Conservation (phyloP, 2,113 vertebrate genomes). For the Sarotherodon lohbergeri region DNA sequence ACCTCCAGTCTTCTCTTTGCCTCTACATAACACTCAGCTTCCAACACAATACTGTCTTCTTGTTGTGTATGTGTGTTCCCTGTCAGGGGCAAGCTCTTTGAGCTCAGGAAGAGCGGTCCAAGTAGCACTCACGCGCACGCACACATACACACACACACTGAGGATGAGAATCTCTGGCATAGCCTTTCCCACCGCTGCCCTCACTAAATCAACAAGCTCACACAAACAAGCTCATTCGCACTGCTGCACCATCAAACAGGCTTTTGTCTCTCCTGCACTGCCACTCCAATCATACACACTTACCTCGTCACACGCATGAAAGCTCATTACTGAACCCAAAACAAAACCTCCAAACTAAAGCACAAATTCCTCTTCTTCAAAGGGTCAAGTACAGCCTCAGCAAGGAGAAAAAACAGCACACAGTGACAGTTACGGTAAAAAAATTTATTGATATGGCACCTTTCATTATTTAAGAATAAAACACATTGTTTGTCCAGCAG, state of each 20-base stretch:
- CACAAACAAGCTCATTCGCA: slow-evolving; percentile 50
- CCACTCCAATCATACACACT: background rate
- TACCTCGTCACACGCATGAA: slow-evolving; percentile 25
- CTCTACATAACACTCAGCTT: background rate
- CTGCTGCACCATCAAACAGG: slow-evolving; percentile 45
- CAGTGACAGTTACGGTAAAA: background rate
- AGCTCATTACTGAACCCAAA: slow-evolving; percentile 31
- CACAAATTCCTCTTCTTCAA: background rate
- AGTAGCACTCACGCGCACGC: background rate
- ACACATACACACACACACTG: background rate
- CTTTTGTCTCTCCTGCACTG: slow-evolving; percentile 47
- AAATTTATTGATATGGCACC: fast-evolving
- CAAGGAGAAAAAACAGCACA: background rate
- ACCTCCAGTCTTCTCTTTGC: background rate
- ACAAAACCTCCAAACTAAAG: slow-evolving; percentile 6
- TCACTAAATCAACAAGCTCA: slow-evolving; percentile 49
- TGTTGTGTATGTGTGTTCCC: slow-evolving; percentile 46
- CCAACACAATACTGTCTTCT: slow-evolving; percentile 44
- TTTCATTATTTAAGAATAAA: background rate
- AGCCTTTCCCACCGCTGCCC: slow-evolving; percentile 70
- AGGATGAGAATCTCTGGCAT: slow-evolving; percentile 64
- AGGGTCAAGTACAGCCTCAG: background rate
- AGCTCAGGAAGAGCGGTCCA: slow-evolving; percentile 55
- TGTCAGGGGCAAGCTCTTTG: slow-evolving; percentile 40
- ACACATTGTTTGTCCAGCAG: background rate